A percentile compares a stretch with the other conserved stretches of the same genome.
These are phyloP conservation scores for Albula goreensis DNA, from an alignment of 2,113 vertebrate genomes.

Conservation along the genomic window DNA sequence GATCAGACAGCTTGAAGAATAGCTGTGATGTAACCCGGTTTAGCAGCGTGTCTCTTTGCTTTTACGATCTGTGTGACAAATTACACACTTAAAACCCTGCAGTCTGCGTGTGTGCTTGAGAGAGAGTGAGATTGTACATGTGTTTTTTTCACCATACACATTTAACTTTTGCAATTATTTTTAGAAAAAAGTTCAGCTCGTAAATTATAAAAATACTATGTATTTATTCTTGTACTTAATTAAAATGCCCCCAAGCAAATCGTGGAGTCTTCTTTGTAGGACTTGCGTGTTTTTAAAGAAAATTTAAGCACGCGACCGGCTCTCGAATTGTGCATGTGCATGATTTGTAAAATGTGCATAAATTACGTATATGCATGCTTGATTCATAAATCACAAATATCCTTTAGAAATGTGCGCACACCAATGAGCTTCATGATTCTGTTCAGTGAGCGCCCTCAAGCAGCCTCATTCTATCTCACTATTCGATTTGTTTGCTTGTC, in stretches of 20 bases:
- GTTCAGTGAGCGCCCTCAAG: background rate
- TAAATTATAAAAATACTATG: too few species aligned
- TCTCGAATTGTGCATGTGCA: too few species aligned
- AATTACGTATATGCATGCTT: background rate
- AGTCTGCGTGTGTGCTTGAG: background rate
- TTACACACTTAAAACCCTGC: background rate
- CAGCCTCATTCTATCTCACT: background rate
- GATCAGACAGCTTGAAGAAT: background rate
- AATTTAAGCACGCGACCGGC: too few species aligned
- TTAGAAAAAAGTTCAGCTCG: too few species aligned
- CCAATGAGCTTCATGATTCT: background rate
- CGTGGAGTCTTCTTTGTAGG: too few species aligned
- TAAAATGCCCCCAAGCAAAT: too few species aligned
- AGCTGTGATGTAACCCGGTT: background rate
- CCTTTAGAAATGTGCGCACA: background rate
- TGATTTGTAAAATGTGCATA: background rate
- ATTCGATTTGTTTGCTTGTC: background rate
- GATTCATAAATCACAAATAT: background rate
- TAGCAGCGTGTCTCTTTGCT: background rate
- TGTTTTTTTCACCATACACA: too few species aligned
- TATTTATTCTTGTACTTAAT: too few species aligned
- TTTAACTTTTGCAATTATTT: too few species aligned
- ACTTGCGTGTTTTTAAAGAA: too few species aligned
- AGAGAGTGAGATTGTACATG: background rate
- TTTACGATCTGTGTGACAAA: background rate